phyloP scores from a whole-genome alignment of 2,888 invertebrate genomes.

The Calliopum simillimum region DNA sequence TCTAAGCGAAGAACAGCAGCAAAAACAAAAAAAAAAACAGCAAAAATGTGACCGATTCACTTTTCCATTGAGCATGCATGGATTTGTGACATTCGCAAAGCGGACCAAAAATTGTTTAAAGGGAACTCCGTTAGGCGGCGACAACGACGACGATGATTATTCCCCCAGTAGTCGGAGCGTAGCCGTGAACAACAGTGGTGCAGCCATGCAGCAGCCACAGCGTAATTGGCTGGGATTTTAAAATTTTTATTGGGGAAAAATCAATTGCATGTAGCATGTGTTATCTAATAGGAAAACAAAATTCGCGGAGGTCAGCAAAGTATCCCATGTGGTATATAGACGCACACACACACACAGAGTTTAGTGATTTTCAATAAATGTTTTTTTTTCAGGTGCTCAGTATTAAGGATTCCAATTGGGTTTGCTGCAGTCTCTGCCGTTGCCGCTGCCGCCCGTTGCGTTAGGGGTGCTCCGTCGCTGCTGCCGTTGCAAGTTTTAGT shows the following conservation, averaged over 20 bases:
- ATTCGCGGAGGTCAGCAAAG: constrained; percentile 13
- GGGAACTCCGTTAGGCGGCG: constrained; percentile 5
- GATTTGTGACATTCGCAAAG: constrained; percentile 60
- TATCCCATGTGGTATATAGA: constrained; percentile 7
- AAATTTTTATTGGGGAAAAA: neutral
- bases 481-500: neutral
- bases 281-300: constrained; percentile 18
- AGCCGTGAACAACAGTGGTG: neutral
- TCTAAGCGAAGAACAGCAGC: constrained; percentile 40
- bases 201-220: neutral
- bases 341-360: neutral
- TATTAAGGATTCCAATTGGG: constrained; percentile 26
- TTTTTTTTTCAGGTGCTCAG: too few species aligned
- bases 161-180: constrained; percentile 4
- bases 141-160: too few species aligned
- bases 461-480: neutral
- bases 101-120: constrained; percentile 20
- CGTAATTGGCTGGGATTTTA: neutral
- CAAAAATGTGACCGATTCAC: constrained; percentile 40
- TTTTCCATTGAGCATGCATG: constrained; percentile 70
- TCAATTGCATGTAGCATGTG: neutral
- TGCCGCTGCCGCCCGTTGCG: constrained; percentile 36
- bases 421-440: constrained; percentile 47
- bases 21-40: constrained; percentile 41
- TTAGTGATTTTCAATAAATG: neutral